Percentiles rank a stretch among this genome's conserved stretches.
phyloP scores from a whole-genome alignment of 1,140 invertebrate genomes.

The Schlechtendalia chinensis region DNA sequence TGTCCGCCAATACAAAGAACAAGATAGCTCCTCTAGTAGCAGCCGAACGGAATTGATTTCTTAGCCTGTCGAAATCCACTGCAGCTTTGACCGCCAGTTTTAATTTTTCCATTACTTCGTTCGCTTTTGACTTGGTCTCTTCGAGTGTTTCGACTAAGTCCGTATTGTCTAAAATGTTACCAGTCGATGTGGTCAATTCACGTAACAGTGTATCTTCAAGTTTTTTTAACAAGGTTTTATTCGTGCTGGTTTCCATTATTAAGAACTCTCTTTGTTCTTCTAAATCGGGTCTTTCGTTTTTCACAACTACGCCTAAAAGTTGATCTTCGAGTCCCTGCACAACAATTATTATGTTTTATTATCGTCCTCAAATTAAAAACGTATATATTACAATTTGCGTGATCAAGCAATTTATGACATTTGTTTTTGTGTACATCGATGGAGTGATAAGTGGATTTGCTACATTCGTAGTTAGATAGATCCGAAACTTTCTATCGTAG shows the following conservation, averaged over 20 bases:
- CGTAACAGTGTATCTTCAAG: slow-evolving; percentile 79
- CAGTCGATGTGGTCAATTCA: slow-evolving; percentile 77
- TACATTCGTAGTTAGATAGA: slow-evolving; percentile 86
- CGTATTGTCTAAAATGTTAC: slow-evolving; percentile 88
- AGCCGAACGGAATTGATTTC: slow-evolving; percentile 78
- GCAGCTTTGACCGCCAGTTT: slow-evolving; percentile 70
- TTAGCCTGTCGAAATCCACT: slow-evolving; percentile 73
- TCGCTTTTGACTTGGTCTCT: slow-evolving; percentile 39
- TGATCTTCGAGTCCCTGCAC: slow-evolving; percentile 81
- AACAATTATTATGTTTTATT: no score
- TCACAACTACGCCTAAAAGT: slow-evolving; percentile 79
- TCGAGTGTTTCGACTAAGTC: slow-evolving; percentile 75
- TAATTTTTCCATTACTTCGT: slow-evolving; percentile 70
- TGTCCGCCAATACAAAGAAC: slow-evolving; percentile 84
- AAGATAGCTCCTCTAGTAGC: slow-evolving; percentile 81
- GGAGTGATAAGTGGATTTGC: slow-evolving; percentile 82
- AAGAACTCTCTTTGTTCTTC: slow-evolving; percentile 81
- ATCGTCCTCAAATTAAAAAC: slow-evolving; percentile 5
- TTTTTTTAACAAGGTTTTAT: slow-evolving; percentile 77
- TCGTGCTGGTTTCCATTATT: slow-evolving; percentile 80
- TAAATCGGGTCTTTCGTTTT: slow-evolving; percentile 75
- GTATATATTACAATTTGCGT: slow-evolving; percentile 63
- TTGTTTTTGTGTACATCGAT: slow-evolving; percentile 77
- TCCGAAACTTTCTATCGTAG: slow-evolving; percentile 79
- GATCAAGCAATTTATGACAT: slow-evolving; percentile 89